phyloP scores from a whole-genome alignment of 2,797 vertebrate genomes.

The Sebastes aleutianus region DNA sequence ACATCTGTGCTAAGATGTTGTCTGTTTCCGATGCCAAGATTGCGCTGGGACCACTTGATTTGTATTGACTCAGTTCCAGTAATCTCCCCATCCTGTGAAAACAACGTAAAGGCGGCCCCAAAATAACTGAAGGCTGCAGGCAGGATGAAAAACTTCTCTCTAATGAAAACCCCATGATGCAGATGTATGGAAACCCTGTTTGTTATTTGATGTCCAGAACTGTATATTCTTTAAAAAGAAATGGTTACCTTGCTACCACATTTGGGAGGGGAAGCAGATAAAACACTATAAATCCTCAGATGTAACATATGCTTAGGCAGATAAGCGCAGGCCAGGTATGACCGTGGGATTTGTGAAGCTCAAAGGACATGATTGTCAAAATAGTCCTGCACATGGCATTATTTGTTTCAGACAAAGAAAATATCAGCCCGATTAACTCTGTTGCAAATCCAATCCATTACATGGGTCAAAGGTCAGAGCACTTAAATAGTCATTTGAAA shows the following conservation, averaged over 20 bases:
- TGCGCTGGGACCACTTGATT: constrained; percentile 5
- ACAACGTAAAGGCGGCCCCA: not conserved
- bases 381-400: not conserved
- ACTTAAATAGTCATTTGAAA: not conserved
- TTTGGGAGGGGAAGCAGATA: not conserved
- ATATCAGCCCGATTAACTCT: not conserved
- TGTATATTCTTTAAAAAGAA: not conserved
- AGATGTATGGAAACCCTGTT: not conserved
- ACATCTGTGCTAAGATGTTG: not conserved
- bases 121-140: constrained; percentile 1
- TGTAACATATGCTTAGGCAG: not conserved
- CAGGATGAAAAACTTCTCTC: not conserved
- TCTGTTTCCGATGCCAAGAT: not conserved
- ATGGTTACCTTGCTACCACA: not conserved
- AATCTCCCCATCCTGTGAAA: not conserved
- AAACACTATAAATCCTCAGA: not conserved
- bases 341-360: constrained; percentile 2
- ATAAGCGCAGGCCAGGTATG: not conserved
- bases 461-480: not conserved
- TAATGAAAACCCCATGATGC: not conserved
- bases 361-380: not conserved
- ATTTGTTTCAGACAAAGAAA: not conserved
- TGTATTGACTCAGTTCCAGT: constrained; percentile 20
- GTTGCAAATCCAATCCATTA: not conserved
- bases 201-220: not conserved